A percentile compares a stretch with the other conserved stretches of the same genome.
These are phyloP conservation scores for Brienomyrus longianalis DNA, from an alignment of 2,113 vertebrate species.

Conservation along the genomic window DNA sequence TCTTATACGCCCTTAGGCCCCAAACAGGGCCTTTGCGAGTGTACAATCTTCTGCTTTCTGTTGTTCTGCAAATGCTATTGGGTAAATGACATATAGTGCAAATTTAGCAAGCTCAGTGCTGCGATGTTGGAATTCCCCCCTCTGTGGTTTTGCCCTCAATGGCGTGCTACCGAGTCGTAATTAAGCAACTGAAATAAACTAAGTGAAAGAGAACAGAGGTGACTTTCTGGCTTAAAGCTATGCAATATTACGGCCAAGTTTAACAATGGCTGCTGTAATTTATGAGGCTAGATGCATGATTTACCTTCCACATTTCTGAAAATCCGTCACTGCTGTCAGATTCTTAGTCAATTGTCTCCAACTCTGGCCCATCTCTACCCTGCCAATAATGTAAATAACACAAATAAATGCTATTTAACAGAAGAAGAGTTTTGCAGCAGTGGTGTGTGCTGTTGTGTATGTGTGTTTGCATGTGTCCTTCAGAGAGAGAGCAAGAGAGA, in stretches of 20 bases:
- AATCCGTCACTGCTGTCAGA: not conserved
- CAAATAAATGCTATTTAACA: not conserved
- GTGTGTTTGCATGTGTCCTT: not conserved
- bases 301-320: not conserved
- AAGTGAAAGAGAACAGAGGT: not conserved
- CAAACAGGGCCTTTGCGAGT: not conserved
- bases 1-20: not conserved
- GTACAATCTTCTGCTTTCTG: not conserved
- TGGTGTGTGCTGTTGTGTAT: not conserved
- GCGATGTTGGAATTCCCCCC: conserved; percentile 30
- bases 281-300: not conserved
- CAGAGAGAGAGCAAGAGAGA: not conserved
- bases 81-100: not conserved
- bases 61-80: not conserved
- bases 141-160: not conserved
- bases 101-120: conserved; percentile 19
- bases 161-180: not conserved
- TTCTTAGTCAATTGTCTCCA: conserved; percentile 1
- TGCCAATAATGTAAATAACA: not conserved
- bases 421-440: not conserved
- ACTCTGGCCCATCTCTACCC: conserved; percentile 25
- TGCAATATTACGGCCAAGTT: not conserved
- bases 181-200: not conserved
- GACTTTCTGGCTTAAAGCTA: not conserved
- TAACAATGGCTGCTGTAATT: not conserved